Base-by-base conservation (phyloP, 2,113 vertebrate species). In the Alethe castanea region DNA sequence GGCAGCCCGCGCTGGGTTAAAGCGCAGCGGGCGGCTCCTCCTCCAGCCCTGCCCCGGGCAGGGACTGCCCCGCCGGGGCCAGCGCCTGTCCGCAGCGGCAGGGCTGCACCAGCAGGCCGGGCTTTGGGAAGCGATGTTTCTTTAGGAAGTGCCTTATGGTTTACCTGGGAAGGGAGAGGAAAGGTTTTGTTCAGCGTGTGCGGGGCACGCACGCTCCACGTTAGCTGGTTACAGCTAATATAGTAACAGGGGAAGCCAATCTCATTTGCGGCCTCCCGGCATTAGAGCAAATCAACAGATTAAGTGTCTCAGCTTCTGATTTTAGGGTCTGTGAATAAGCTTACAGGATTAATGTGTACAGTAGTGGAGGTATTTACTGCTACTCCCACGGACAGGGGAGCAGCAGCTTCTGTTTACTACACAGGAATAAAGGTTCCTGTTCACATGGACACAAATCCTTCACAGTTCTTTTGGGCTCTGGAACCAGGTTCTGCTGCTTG, bases 181-280 rank as follows among this genome's bases (percentile, higher is more conserved):
- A 33, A 9, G 40, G 3, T 5, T 61, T 40, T 14, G 48, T 11
- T 14, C 7, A 1, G 26, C 2, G 3, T 1, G 18, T 4, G 3
- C 3, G 36, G 0, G 48, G 38, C 12, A 12, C 17, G 44, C 9
- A 0, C 8, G 0, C 47, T 2, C 0, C 22, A 0, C 4, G 2
- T 38, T 24, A 11, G 57, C 59, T 9, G 0, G 26, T 35, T 29
- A 29, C 25, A 20, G 81, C 81, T 61, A 36, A 53, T 79, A 38
- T 7, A 69, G 73, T 4, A 57, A 28, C 88, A 6, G 20, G 0
- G 53, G 48, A 44, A 67, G 92, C 50, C 79, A n/a, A 80, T 88
- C 92, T 82, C 66, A 17, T 74, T 42, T 64, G 81, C 4, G 88
- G 73, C 84, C 73, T 74, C 44, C 44, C 13, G 2, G 94, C 47